phyloP scores from a whole-genome alignment of 30 jellyfish, hydroid and myxozoan genomes.

The Turritopsis rubra region DNA sequence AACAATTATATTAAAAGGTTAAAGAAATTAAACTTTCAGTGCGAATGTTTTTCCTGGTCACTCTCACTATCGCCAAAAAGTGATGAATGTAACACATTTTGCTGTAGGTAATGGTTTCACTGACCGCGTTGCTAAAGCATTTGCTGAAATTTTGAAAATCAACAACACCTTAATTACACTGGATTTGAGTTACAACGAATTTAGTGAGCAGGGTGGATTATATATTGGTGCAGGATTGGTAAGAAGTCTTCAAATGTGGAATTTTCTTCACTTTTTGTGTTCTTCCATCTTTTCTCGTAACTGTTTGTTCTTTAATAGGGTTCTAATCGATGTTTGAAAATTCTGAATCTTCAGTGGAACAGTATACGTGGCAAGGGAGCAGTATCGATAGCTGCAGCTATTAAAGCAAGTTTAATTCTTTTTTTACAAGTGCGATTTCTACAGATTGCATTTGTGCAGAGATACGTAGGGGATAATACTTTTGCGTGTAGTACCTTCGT shows the following conservation, averaged over 20 bases:
- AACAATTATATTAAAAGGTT: slow-evolving; percentile 42
- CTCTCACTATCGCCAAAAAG: not conserved
- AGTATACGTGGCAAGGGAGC: slow-evolving; percentile 72
- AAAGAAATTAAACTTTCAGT: not conserved
- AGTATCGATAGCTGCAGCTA: slow-evolving; percentile 69
- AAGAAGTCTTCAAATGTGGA: not conserved
- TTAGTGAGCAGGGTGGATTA: slow-evolving; percentile 68
- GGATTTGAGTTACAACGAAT: slow-evolving; percentile 65
- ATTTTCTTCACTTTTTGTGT: not conserved
- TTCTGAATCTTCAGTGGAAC: slow-evolving; percentile 66
- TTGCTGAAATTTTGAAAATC: slow-evolving; percentile 62
- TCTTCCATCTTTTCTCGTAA: not conserved
- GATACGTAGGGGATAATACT: not conserved
- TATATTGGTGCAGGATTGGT: slow-evolving; percentile 83
- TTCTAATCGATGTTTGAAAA: slow-evolving; percentile 33
- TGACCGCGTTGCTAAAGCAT: slow-evolving; percentile 65
- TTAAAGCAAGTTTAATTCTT: slow-evolving; percentile 28
- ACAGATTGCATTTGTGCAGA: not conserved
- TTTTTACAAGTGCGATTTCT: not conserved
- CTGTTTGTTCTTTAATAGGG: slow-evolving; percentile 27
- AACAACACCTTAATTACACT: slow-evolving; percentile 41
- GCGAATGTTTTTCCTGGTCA: not conserved
- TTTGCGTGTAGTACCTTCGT: too few relatives aligned
- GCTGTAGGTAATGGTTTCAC: slow-evolving; percentile 55
- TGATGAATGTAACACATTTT: not conserved